Percentiles rank a stretch among this genome's conserved stretches.
Evolutionary conservation across 92 coral and sea anemone species (phyloP).

Genomic region (Umimayanthus kanabou): DNA sequence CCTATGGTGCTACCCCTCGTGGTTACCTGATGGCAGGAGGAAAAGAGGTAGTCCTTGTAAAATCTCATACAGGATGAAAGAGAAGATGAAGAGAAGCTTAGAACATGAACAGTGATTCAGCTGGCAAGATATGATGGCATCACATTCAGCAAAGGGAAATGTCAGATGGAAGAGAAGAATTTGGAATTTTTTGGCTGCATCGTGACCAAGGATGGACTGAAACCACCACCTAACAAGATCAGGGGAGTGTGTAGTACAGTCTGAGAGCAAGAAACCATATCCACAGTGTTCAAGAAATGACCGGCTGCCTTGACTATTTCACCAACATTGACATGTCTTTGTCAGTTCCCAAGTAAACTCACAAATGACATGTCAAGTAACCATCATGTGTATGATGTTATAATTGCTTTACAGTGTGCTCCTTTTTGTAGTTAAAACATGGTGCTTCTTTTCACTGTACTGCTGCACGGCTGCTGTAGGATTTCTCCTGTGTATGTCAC

Average conservation of each 20-base stretch:
- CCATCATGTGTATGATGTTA: too few relatives aligned
- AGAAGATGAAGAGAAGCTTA: too few relatives aligned
- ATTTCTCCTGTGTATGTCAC: neutral
- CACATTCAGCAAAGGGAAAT: constrained; percentile 65
- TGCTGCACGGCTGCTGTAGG: neutral
- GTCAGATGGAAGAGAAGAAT: constrained; percentile 60
- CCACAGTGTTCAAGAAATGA: constrained; percentile 11
- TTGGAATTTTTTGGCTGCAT: constrained; percentile 57
- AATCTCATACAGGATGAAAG: too few relatives aligned
- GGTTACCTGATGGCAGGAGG: too few relatives aligned
- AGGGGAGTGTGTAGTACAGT: constrained; percentile 52
- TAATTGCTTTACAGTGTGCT: too few relatives aligned
- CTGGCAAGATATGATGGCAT: constrained; percentile 60
- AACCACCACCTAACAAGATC: constrained; percentile 52
- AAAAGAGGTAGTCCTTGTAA: too few relatives aligned
- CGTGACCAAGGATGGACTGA: constrained; percentile 55
- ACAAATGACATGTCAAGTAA: too few relatives aligned
- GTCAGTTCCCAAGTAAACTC: too few relatives aligned
- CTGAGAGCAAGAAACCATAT: constrained; percentile 50
- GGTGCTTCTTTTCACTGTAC: neutral
- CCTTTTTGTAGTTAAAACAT: too few relatives aligned
- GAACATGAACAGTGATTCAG: constrained; percentile 41
- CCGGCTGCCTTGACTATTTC: too few relatives aligned
- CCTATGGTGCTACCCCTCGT: too few relatives aligned
- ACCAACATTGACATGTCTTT: too few relatives aligned